Evolutionary conservation across 2,888 invertebrate species (phyloP), one percentile per base, ranked within the genome.

Genomic region (Melanchra persicariae): DNA sequence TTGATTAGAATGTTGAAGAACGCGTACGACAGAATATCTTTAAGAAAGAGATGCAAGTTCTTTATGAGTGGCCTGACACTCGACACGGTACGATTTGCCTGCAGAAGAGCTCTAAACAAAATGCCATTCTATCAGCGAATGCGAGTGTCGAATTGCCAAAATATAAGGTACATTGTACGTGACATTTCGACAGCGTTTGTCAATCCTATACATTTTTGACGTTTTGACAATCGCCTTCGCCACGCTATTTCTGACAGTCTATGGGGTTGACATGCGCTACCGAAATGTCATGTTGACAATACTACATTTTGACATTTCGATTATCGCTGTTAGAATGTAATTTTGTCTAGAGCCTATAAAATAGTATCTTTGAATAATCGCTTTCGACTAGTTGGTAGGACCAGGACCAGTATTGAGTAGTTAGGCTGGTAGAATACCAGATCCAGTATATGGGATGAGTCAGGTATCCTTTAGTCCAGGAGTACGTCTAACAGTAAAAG

Each of bases 41-140:
- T 73, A 68, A 93, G 90, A 92, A 94, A 93, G 90, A 90, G 90
- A 82, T 94, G 92, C 92, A 92, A 93, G 92, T 84, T 92, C 78
- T 88, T 91, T 63, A 79, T 86, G 85, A 70, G 65, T 74, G 85
- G 86, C 83, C 93, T 94, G 87, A 87, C 94, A 75, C 89, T 91
- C 79, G 94, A 94, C 85, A 94, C 95, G 95, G 95, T 95, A 95
- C 90, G 90, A 83, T 85, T 74, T 66, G 37, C 12, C 26, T 70
- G 26, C 57, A 69, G 74, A 78, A 49, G 55, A 34, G 37, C 22
- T 15, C 8, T 37, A 57, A 8, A 22, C n/a, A 22, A 57, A 37
- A 15, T 37, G 22, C n/a, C 12, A 17, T 57, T 57, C 34, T 57
- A 22, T 37, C 37, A 8, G 15, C 37, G 37, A 57, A n/a, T n/a